phyloP scores from a whole-genome alignment of 1,140 invertebrate genomes.

The Cataglyphis hispanica region DNA sequence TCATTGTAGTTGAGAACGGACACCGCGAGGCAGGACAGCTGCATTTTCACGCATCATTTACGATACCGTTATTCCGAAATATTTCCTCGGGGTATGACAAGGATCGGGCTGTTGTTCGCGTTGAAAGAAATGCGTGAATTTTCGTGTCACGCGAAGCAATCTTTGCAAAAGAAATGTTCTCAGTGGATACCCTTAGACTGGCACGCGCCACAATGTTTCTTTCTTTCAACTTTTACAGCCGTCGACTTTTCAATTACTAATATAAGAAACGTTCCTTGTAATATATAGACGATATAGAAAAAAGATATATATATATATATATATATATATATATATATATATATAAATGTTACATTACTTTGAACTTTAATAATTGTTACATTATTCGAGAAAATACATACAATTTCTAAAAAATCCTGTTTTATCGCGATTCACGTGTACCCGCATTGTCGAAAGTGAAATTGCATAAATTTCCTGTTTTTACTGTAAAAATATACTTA shows the following conservation, averaged over 20 bases:
- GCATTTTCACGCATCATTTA: constrained; percentile 79
- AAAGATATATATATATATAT: too few species aligned
- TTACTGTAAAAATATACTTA: not conserved
- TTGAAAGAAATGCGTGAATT: constrained; percentile 70
- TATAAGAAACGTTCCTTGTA: not conserved
- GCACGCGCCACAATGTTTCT: constrained; percentile 67
- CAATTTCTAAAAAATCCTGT: not conserved
- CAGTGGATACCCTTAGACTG: constrained; percentile 44
- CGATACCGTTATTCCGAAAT: constrained; percentile 65
- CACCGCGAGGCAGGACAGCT: constrained; percentile 71
- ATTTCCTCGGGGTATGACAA: constrained; percentile 60
- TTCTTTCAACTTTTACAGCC: constrained; percentile 24
- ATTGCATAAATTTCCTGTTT: constrained; percentile 21
- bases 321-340: too few species aligned
- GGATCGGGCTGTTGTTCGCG: constrained; percentile 50
- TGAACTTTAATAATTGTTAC: not conserved
- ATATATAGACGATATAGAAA: too few species aligned
- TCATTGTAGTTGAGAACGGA: not conserved
- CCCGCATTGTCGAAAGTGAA: not conserved
- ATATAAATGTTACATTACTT: too few species aligned
- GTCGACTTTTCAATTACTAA: constrained; percentile 54
- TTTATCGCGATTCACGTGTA: not conserved
- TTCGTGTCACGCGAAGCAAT: constrained; percentile 63
- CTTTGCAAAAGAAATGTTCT: constrained; percentile 65
- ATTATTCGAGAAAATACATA: not conserved